phyloP scores from a whole-genome alignment of 1,140 invertebrate species.

The Dendrolimus kikuchii region DNA sequence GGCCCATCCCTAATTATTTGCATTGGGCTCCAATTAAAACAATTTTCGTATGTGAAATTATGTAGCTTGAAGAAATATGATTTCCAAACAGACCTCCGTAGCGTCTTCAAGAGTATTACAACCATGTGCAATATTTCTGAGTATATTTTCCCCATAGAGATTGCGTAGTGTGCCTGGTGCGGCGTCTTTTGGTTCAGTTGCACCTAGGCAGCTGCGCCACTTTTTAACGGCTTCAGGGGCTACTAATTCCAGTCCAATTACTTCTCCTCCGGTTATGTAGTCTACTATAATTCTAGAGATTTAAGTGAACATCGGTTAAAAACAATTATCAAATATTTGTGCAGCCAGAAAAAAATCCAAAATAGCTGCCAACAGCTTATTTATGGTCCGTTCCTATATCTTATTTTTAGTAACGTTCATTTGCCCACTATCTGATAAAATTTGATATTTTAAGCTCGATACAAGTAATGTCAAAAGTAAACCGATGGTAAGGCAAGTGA shows the following conservation, averaged over 20 bases:
- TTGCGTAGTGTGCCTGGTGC: constrained; percentile 77
- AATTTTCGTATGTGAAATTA: too few species aligned
- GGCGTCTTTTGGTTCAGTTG: constrained; percentile 75
- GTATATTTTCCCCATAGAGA: constrained; percentile 81
- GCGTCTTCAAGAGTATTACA: constrained; percentile 73
- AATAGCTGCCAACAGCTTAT: too few species aligned
- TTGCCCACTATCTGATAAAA: too few species aligned
- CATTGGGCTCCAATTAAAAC: neutral
- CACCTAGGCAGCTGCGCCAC: constrained; percentile 78
- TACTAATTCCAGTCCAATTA: constrained; percentile 83
- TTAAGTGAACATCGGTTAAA: too few species aligned
- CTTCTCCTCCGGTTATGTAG: constrained; percentile 80
- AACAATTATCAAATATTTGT: too few species aligned
- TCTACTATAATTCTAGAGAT: constrained; percentile 67
- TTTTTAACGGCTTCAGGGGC: constrained; percentile 78
- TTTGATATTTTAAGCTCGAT: too few species aligned
- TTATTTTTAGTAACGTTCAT: too few species aligned
- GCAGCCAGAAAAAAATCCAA: neutral
- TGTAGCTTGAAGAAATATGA: neutral
- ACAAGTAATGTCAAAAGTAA: too few species aligned
- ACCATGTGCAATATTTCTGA: constrained; percentile 80
- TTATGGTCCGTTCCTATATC: too few species aligned
- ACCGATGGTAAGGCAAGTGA: too few species aligned
- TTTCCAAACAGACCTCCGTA: constrained; percentile 15
- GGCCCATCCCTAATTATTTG: too few species aligned